Base-by-base conservation (phyloP, 2,888 invertebrate species). In the Epinotia bilunana region DNA sequence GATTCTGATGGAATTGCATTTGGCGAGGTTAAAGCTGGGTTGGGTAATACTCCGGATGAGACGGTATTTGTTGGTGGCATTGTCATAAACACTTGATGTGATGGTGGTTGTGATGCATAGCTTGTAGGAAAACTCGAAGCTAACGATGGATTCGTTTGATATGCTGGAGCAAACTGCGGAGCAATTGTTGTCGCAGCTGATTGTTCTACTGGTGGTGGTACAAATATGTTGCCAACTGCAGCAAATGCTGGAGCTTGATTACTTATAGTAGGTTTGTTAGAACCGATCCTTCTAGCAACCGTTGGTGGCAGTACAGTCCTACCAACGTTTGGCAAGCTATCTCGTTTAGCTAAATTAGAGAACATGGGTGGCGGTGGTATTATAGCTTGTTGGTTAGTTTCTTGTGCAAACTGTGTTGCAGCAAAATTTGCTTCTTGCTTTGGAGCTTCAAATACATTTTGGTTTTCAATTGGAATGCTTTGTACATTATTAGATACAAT, bases 331-430 rank as follows among this genome's bases (percentile, higher is more conserved):
- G 76, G 58, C 71, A 85, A 85, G 67, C 79, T 83, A 6, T 87
- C 88, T 57, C 76, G 84, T 73, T 80, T 84, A 39, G 81, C 78
- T 46, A 85, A 61, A 70, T 89, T 88, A 1, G 91, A 90, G 78
- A 92, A 93, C 91, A 91, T 92, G 0, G 92, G 91, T 1, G 93
- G 94, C 3, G 93, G 93, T 9, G 93, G 91, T 72, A 93, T 91
- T 0, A 90, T 85, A 28, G 84, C 80, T 61, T 74, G 70, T 2
- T 49, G 39, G n/a, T 43, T 74, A 16, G 28, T 28, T 11, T 74
- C 70, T 43, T 70, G 70, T 6, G 18, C 4, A 49, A n/a, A 64
- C 43, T 74, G 74, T n/a, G 69, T 13, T 46, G 73, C 28, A 16
- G 60, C 23, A 0, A 33, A 7, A 53, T 43, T 68, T 9, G 6